phyloP scores from a whole-genome alignment of 2,797 vertebrate genomes.

The Lepus townsendii region DNA sequence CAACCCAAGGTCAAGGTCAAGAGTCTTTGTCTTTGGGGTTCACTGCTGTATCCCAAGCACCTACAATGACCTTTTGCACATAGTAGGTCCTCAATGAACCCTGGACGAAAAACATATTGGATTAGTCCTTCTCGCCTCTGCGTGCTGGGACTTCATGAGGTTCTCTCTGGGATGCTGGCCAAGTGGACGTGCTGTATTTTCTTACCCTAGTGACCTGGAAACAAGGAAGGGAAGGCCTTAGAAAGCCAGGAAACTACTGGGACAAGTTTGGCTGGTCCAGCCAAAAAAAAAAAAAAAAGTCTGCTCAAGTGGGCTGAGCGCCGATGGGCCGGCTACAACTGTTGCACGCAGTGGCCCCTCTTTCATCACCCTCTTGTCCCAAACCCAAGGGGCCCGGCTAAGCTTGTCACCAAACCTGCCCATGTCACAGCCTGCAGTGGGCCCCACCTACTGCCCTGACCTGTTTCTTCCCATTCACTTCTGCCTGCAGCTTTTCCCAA shows the following conservation, averaged over 20 bases:
- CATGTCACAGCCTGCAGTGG: background rate
- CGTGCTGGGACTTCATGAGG: background rate
- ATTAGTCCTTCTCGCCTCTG: background rate
- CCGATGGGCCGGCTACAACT: background rate
- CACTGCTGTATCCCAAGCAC: background rate
- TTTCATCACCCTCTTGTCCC: background rate
- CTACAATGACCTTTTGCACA: too few species aligned
- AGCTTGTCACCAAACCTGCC: background rate
- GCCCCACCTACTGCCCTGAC: background rate
- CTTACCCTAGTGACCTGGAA: slow-evolving; percentile 56
- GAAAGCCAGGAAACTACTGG: slow-evolving; percentile 32
- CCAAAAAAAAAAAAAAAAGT: background rate
- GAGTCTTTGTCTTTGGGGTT: background rate
- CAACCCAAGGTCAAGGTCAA: background rate
- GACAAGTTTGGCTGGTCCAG: background rate
- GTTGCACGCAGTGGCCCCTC: background rate
- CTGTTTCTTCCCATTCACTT: slow-evolving; percentile 53
- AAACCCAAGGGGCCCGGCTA: background rate
- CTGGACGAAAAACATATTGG: rapidly evolving
- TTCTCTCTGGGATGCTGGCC: background rate
- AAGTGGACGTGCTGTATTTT: background rate
- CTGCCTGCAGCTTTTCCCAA: background rate
- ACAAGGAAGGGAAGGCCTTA: slow-evolving; percentile 46
- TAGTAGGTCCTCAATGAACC: background rate
- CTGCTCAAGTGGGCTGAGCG: background rate